Percentiles rank a stretch among this genome's conserved stretches.
These are phyloP conservation scores for Cyclura pinguis DNA, from an alignment of 2,797 vertebrate genomes.

Conservation along the genomic window DNA sequence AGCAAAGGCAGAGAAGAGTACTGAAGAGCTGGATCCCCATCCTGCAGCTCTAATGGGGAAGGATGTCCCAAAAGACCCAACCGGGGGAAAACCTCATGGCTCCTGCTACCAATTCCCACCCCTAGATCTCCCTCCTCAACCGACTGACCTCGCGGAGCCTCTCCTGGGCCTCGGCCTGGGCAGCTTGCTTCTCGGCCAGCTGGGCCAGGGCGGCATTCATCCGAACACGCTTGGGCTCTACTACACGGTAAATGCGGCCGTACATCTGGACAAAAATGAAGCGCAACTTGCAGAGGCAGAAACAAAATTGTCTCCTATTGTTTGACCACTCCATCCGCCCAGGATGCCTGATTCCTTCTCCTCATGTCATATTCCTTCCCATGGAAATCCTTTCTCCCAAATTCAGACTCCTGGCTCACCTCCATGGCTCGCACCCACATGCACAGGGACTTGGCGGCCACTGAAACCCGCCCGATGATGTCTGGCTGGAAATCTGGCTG, in stretches of 20 bases:
- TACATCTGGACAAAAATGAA: slow-evolving; percentile 81
- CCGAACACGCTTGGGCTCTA: slow-evolving; percentile 87
- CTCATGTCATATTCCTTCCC: not conserved
- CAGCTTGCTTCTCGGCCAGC: slow-evolving; percentile 87
- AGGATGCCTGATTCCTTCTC: not conserved
- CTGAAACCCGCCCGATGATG: slow-evolving; percentile 88
- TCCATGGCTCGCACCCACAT: slow-evolving; percentile 97
- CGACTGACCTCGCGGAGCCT: slow-evolving; percentile 85
- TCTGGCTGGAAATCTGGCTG: slow-evolving; percentile 90
- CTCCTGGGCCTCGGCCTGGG: slow-evolving; percentile 85
- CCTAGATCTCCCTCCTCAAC: fast-evolving
- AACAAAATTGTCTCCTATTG: too few relatives aligned
- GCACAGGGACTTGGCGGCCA: slow-evolving; percentile 91
- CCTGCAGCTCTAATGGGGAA: not conserved
- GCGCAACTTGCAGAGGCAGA: fast-evolving
- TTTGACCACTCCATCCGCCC: not conserved
- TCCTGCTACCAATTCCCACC: fast-evolving
- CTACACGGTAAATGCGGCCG: slow-evolving; percentile 85
- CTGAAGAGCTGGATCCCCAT: too few relatives aligned
- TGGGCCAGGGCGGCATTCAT: slow-evolving; percentile 82
- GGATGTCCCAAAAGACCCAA: not conserved
- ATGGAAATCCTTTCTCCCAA: not conserved
- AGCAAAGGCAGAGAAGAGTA: not conserved
- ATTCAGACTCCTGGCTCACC: slow-evolving; percentile 86
- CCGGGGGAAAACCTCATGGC: not conserved